Evolutionary conservation across 2,797 vertebrate genomes (phyloP).

Genomic region (Melanotaenia boesemani): DNA sequence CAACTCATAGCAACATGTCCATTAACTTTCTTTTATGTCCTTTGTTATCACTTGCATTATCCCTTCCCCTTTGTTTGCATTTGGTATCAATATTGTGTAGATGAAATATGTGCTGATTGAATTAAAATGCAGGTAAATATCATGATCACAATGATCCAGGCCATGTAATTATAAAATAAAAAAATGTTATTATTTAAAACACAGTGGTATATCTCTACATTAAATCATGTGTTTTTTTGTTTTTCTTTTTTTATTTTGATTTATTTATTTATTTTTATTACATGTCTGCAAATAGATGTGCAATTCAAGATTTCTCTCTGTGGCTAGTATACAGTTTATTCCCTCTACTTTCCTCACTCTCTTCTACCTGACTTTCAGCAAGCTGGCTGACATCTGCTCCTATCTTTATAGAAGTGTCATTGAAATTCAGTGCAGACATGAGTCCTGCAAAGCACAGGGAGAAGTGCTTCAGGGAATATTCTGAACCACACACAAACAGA

Average conservation of each 20-base stretch:
- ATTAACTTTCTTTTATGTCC: slow-evolving; percentile 24
- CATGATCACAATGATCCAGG: too few species aligned
- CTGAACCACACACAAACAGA: slow-evolving; percentile 54
- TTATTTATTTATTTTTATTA: slow-evolving; percentile 18
- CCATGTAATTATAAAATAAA: too few species aligned
- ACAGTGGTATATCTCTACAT: slow-evolving; percentile 17
- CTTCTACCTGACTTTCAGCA: slow-evolving; percentile 70
- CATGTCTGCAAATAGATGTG: slow-evolving; percentile 41
- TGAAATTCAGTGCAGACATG: slow-evolving; percentile 78
- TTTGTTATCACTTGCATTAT: neutral
- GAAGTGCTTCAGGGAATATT: slow-evolving; percentile 72
- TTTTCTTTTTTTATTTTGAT: neutral
- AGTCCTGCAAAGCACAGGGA: slow-evolving; percentile 70
- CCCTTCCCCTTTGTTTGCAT: neutral
- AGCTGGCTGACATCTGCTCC: slow-evolving; percentile 76
- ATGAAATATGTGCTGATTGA: too few species aligned
- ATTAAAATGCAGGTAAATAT: too few species aligned
- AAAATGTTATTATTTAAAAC: neutral
- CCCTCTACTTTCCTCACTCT: slow-evolving; percentile 52
- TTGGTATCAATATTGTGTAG: too few species aligned
- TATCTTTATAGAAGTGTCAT: slow-evolving; percentile 77
- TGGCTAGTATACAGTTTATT: slow-evolving; percentile 50
- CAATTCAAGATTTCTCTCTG: slow-evolving; percentile 42
- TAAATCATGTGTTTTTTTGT: slow-evolving; percentile 1
- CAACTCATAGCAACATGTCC: slow-evolving; percentile 32